Conservation (phyloP, 2,888 invertebrate genomes). For the Carterocephalus palaemon region DNA sequence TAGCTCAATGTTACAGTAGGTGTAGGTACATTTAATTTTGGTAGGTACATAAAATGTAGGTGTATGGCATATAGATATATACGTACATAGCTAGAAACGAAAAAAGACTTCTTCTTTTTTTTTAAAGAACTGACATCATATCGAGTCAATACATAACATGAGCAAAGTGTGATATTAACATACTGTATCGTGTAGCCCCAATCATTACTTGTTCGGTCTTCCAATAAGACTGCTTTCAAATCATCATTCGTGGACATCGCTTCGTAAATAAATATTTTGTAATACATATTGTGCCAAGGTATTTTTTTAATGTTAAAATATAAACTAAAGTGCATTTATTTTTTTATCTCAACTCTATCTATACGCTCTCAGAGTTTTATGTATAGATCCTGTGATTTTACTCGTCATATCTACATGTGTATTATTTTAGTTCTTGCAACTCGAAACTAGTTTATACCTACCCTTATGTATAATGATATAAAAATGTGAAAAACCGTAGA, state of each 20-base stretch:
- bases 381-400: conserved; percentile 20
- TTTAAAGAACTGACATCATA: conserved; percentile 17
- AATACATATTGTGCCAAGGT: conserved; percentile 37
- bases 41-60: too few species aligned
- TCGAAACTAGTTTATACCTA: too few species aligned
- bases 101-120: too few species aligned
- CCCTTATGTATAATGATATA: too few species aligned
- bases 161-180: conserved; percentile 27
- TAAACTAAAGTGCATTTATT: conserved; percentile 41
- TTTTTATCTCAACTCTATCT: conserved; percentile 25
- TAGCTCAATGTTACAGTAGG: too few species aligned
- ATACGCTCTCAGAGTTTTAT: conserved; percentile 21
- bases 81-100: conserved; percentile 4
- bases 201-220: conserved; percentile 43
- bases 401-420: conserved; percentile 7
- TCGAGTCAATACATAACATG: conserved; percentile 11
- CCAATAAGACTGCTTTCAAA: conserved; percentile 36
- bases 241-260: conserved; percentile 38
- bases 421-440: conserved; percentile 17
- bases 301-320: conserved; percentile 32
- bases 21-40: too few species aligned
- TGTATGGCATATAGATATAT: conserved; percentile 1
- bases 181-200: conserved; percentile 33
- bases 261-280: conserved; percentile 32
- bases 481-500: too few species aligned